Conservation (phyloP, 2,888 invertebrate genomes). For the Cheilosia vulpina region DNA sequence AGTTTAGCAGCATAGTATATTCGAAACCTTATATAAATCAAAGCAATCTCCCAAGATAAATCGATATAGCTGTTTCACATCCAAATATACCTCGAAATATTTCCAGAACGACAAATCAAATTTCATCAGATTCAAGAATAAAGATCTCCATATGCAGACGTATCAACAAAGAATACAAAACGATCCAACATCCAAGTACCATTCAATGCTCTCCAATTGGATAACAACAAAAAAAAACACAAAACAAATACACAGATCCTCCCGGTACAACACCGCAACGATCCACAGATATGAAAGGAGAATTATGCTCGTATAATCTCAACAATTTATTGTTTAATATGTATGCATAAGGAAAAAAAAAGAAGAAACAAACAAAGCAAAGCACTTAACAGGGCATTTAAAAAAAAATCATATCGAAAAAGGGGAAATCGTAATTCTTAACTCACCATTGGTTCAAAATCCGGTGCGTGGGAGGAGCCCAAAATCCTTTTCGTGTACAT, state of each 20-base stretch:
- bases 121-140: constrained; percentile 16
- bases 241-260: constrained; percentile 29
- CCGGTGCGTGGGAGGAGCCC: constrained; percentile 63
- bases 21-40: background rate
- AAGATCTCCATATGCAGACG: constrained; percentile 3
- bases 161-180: constrained; percentile 2
- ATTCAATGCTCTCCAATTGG: constrained; percentile 43
- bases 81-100: background rate
- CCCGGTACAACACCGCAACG: constrained; percentile 35
- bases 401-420: constrained; percentile 29
- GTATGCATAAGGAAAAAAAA: background rate
- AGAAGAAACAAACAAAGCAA: constrained; percentile 38
- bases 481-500: constrained; percentile 62
- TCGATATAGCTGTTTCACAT: background rate
- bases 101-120: constrained; percentile 25
- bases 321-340: constrained; percentile 22
- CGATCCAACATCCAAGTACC: constrained; percentile 34
- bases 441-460: constrained; percentile 57
- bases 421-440: constrained; percentile 38
- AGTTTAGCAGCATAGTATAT: background rate
- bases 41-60: background rate
- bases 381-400: constrained; percentile 52
- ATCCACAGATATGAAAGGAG: constrained; percentile 20
- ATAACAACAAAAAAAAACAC: constrained; percentile 14
- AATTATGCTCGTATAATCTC: constrained; percentile 20